Conservation (phyloP, 2,113 vertebrate species). For the Mellivora capensis region DNA sequence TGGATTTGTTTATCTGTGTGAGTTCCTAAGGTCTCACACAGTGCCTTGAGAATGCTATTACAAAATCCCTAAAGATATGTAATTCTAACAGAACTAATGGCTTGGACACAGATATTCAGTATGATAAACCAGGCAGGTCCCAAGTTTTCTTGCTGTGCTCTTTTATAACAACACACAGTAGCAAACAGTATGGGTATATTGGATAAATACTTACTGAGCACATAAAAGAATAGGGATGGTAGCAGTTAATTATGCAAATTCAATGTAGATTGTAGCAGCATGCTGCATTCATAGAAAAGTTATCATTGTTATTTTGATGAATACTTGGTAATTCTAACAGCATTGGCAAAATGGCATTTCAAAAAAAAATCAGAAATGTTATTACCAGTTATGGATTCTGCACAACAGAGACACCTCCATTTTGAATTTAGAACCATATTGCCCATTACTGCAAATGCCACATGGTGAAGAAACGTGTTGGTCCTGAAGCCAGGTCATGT, state of each 20-base stretch:
- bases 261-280: not conserved
- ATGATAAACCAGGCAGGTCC: not conserved
- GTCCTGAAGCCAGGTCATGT: not conserved
- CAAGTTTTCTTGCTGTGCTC: not conserved
- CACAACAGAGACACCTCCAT: not conserved
- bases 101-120: not conserved
- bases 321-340: conserved; percentile 5
- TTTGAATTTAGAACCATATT: not conserved
- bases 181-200: not conserved
- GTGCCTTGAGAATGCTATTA: not conserved
- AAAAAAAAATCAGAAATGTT: not conserved
- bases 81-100: not conserved
- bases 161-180: not conserved
- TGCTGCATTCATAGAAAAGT: not conserved
- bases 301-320: conserved; percentile 32
- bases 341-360: not conserved
- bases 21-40: not conserved
- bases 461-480: not conserved
- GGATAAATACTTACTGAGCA: not conserved
- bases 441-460: not conserved
- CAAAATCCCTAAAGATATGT: not conserved
- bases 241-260: not conserved
- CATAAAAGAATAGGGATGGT: not conserved
- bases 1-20: not conserved
- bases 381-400: conserved; percentile 1